Evolutionary conservation across 2,113 vertebrate genomes (phyloP).

Genomic region (Chaetodon trifascialis): DNA sequence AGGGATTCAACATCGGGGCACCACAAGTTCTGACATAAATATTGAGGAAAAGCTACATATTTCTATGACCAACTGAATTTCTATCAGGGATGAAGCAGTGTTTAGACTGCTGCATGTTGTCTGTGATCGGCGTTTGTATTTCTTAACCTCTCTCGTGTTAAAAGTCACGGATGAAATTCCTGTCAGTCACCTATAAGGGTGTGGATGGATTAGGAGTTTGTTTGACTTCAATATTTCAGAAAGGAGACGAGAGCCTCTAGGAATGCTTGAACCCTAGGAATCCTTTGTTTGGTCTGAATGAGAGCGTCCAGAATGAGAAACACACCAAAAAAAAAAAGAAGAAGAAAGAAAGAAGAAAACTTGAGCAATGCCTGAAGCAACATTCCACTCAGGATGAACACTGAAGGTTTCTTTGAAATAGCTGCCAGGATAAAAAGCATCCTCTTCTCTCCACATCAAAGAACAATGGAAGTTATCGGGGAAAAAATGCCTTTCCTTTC

Average conservation of each 20-base stretch:
- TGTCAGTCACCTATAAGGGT: conserved; percentile 36
- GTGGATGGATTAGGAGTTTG: conserved; percentile 58
- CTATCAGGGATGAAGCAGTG: conserved; percentile 36
- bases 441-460: conserved; percentile 68
- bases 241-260: conserved; percentile 48
- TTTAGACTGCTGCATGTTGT: conserved; percentile 62
- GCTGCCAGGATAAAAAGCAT: conserved; percentile 61
- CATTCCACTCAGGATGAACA: conserved; percentile 71
- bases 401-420: conserved; percentile 60
- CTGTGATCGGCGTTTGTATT: conserved; percentile 50
- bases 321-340: conserved; percentile 24
- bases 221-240: conserved; percentile 56
- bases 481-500: conserved; percentile 54
- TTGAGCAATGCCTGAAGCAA: conserved; percentile 72
- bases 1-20: conserved; percentile 43
- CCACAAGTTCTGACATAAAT: conserved; percentile 69
- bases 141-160: conserved; percentile 19
- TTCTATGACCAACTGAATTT: conserved; percentile 62
- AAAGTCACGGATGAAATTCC: conserved; percentile 48
- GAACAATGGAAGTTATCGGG: conserved; percentile 52
- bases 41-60: conserved; percentile 70
- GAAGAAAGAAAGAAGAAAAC: conserved; percentile 43
- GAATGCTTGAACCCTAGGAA: conserved; percentile 57
- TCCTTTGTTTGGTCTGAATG: conserved; percentile 73
- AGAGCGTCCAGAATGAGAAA: conserved; percentile 74